A percentile compares a stretch with the other conserved stretches of the same genome.
Conservation (phyloP, 2,888 invertebrate genomes). For the Nomada fabriciana region DNA sequence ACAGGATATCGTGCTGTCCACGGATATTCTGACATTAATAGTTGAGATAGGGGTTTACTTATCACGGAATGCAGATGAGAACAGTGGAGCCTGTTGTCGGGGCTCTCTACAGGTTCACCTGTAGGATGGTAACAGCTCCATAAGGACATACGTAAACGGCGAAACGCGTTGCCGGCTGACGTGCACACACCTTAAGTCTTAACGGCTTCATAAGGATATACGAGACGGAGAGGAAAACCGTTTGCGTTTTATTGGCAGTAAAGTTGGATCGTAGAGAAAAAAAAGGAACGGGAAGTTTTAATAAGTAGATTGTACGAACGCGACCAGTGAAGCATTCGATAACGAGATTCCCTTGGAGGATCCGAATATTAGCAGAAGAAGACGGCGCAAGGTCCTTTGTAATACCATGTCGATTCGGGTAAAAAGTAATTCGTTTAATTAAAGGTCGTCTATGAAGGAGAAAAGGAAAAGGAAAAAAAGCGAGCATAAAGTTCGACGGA, state of each 20-base stretch:
- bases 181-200: constrained; percentile 38
- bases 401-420: neutral
- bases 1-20: constrained; percentile 16
- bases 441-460: neutral
- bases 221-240: constrained; percentile 5
- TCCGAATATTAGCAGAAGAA: neutral
- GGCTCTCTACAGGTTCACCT: neutral
- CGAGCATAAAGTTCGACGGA: neutral
- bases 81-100: neutral
- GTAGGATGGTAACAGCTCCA: constrained; percentile 32
- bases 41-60: constrained; percentile 15
- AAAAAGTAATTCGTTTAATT: constrained; percentile 23
- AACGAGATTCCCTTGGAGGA: neutral
- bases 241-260: constrained; percentile 45
- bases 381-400: neutral
- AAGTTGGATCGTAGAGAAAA: neutral
- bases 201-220: constrained; percentile 47
- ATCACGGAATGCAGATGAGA: neutral
- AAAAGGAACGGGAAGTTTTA: constrained; percentile 29
- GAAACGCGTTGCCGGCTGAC: constrained; percentile 30
- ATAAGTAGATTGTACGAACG: constrained; percentile 29
- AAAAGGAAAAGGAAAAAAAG: neutral
- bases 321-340: neutral
- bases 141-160: constrained; percentile 41
- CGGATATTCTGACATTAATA: neutral